phyloP scores from a whole-genome alignment of 2,113 vertebrate genomes.

The Capreolus pygargus region DNA sequence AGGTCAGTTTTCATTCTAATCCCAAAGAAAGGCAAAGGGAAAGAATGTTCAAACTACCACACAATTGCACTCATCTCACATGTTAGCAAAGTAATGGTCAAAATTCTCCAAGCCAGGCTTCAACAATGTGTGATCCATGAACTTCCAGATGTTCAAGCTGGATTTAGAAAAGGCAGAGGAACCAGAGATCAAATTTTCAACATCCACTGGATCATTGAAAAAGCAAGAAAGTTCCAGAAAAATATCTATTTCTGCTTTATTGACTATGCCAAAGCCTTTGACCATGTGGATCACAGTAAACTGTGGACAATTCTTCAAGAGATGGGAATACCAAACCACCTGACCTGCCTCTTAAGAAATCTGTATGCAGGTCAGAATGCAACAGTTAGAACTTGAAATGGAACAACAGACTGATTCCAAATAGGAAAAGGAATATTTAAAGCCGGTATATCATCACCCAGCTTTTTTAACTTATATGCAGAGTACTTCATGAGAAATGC shows the following conservation, averaged over 20 bases:
- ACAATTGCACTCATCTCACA: background rate
- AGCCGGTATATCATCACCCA: background rate
- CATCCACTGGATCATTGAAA: background rate
- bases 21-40: background rate
- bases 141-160: background rate
- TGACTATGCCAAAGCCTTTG: background rate
- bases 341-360: background rate
- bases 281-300: background rate
- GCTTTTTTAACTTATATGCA: background rate
- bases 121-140: background rate
- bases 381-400: background rate
- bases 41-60: background rate
- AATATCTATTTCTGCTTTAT: background rate
- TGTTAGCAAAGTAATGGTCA: background rate
- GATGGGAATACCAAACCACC: background rate
- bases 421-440: background rate
- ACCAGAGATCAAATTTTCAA: background rate
- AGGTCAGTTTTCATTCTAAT: background rate
- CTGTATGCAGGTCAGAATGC: background rate
- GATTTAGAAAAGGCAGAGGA: background rate
- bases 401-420: background rate
- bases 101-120: background rate
- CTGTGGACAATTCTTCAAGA: background rate
- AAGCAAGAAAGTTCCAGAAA: background rate
- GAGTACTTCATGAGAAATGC: background rate